Evolutionary conservation across 92 coral and sea anemone species (phyloP).

Genomic region (Paragorgia papillata): DNA sequence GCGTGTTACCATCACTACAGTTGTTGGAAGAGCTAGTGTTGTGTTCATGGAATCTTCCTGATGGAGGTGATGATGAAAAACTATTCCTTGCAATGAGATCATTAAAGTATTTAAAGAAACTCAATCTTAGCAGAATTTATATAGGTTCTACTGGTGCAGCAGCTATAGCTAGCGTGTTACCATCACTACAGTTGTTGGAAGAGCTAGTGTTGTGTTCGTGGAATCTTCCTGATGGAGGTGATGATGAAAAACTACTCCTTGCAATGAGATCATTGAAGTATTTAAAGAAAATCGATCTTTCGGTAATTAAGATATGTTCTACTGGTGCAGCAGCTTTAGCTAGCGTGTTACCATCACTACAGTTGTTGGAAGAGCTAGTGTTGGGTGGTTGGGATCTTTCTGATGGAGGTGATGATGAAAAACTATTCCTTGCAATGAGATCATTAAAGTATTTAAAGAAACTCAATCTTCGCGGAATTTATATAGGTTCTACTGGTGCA

Average conservation of each 20-base stretch:
- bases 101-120: neutral
- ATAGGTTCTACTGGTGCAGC: neutral
- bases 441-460: constrained; percentile 2
- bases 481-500: neutral
- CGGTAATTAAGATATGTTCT: neutral
- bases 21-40: constrained; percentile 7
- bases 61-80: neutral
- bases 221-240: neutral
- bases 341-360: constrained; percentile 24
- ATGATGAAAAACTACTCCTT: neutral
- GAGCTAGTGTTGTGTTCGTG: neutral
- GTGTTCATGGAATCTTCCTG: neutral
- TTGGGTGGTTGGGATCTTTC: neutral
- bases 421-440: neutral
- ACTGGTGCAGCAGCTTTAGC: constrained; percentile 14
- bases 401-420: neutral
- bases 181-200: constrained; percentile 21
- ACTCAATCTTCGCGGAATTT: neutral
- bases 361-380: constrained; percentile 13
- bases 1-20: constrained; percentile 29
- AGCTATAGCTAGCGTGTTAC: constrained; percentile 11
- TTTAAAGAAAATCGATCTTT: neutral
- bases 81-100: neutral
- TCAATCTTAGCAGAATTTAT: neutral
- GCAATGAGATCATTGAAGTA: neutral